A percentile compares a stretch with the other conserved stretches of the same genome.
These are phyloP conservation scores for Nezara viridula DNA, from an alignment of 2,888 invertebrate species.

Conservation along the genomic window DNA sequence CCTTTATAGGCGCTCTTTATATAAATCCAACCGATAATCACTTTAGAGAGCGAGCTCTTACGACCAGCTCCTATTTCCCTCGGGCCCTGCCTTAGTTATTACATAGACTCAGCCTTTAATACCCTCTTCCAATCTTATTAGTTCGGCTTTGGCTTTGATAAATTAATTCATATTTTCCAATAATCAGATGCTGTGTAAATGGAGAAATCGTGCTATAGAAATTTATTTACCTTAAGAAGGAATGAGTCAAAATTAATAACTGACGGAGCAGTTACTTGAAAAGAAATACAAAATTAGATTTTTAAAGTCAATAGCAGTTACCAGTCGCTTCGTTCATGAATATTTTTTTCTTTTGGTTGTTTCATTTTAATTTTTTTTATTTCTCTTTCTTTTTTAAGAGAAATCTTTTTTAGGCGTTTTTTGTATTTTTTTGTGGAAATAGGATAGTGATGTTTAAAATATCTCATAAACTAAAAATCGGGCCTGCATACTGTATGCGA, in stretches of 20 bases:
- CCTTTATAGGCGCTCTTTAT: neutral
- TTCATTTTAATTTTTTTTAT: no score
- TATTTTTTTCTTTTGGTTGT: no score
- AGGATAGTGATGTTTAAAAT: no score
- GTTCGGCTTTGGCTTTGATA: neutral
- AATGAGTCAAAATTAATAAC: neutral
- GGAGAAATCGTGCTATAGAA: neutral
- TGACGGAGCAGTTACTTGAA: neutral
- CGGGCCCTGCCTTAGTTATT: neutral
- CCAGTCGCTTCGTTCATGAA: no score
- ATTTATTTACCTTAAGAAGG: neutral
- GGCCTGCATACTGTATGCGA: no score
- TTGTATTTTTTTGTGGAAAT: no score
- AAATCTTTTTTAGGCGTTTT: no score
- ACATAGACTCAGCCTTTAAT: neutral
- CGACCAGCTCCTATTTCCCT: neutral
- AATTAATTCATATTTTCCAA: neutral
- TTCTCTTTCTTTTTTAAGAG: no score
- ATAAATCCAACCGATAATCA: neutral
- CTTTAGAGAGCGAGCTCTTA: neutral
- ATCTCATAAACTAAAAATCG: no score
- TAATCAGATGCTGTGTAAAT: neutral
- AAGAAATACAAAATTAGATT: neutral
- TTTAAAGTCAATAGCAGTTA: neutral
- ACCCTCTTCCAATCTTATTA: neutral